Conservation (phyloP, 2,888 invertebrate species). For the Callinectes sapidus region DNA sequence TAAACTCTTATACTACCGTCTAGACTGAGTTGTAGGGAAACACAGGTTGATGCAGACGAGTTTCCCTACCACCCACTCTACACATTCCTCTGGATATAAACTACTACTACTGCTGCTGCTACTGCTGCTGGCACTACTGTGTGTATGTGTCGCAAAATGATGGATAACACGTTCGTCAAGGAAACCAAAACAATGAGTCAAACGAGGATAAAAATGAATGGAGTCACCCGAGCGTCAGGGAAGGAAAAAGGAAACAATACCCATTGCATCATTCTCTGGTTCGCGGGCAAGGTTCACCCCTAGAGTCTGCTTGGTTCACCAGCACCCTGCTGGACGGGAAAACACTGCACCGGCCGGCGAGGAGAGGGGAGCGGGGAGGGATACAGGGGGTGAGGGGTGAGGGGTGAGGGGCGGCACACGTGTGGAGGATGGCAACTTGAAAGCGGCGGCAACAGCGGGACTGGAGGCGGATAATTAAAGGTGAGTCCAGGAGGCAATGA, state of each 20-base stretch:
- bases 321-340: neutral
- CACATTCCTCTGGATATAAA: no score
- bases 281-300: conserved; percentile 16
- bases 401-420: neutral
- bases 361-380: neutral
- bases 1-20: no score
- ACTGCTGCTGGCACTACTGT: neutral
- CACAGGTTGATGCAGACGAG: no score
- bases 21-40: no score
- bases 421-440: neutral
- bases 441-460: neutral
- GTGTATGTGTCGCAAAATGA: conserved; percentile 15
- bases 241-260: neutral
- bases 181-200: conserved; percentile 2
- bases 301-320: conserved; percentile 15
- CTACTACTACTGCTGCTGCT: neutral
- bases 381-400: neutral
- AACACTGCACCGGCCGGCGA: neutral
- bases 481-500: neutral
- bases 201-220: neutral
- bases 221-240: neutral
- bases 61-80: no score
- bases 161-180: neutral
- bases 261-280: conserved; percentile 10
- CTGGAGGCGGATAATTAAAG: neutral